Percentiles rank a stretch among this genome's conserved stretches.
These are phyloP conservation scores for Cynopterus brachyotis DNA, from an alignment of 2,113 vertebrate species.

Conservation along the genomic window DNA sequence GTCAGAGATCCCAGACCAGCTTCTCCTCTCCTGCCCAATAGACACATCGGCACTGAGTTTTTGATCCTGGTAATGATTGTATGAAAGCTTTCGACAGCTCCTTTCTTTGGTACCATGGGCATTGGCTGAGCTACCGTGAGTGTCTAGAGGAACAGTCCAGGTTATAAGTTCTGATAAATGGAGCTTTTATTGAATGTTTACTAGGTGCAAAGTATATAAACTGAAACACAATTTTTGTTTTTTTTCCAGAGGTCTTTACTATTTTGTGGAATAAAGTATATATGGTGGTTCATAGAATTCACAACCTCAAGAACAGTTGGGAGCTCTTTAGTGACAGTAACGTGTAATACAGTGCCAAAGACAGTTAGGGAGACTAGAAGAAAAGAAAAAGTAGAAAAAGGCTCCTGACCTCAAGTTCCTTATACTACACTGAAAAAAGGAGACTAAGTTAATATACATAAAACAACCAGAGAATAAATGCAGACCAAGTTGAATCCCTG, in stretches of 20 bases:
- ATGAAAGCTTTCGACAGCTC: not conserved
- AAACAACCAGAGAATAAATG: not conserved
- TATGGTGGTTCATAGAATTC: not conserved
- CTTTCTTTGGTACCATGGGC: not conserved
- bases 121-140: not conserved
- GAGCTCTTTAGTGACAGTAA: not conserved
- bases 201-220: not conserved
- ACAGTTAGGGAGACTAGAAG: not conserved
- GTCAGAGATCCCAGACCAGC: not conserved
- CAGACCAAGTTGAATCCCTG: not conserved
- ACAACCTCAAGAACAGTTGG: not conserved
- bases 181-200: not conserved
- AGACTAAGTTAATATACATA: not conserved
- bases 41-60: not conserved
- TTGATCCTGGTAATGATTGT: not conserved
- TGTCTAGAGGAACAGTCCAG: not conserved
- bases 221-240: not conserved
- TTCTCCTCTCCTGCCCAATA: not conserved
- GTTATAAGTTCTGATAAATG: not conserved
- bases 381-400: not conserved
- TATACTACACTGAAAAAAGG: not conserved
- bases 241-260: not conserved
- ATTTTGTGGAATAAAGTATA: not conserved
- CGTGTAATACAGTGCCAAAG: not conserved
- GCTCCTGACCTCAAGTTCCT: not conserved